Evolutionary conservation across 2,888 invertebrate genomes (phyloP).

Genomic region (Scaptomyza parva): DNA sequence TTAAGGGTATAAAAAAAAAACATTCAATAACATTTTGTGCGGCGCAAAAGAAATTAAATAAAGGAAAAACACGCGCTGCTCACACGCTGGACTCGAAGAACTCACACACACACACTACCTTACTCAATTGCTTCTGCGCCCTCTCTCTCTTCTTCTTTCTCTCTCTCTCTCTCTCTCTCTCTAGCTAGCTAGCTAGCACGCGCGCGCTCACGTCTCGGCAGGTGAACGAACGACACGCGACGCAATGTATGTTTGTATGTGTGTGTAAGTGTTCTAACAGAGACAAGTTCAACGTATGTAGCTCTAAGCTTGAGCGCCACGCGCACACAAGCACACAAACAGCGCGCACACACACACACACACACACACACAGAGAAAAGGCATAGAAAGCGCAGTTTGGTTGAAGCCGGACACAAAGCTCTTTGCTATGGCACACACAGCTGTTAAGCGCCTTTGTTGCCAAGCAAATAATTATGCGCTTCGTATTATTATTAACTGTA

Average conservation of each 20-base stretch:
- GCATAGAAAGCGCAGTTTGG: constrained; percentile 36
- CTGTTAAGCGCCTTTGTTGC: constrained; percentile 67
- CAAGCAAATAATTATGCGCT: constrained; percentile 37
- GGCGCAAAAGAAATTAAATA: constrained; percentile 56
- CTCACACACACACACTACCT: constrained; percentile 13
- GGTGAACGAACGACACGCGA: constrained; percentile 77
- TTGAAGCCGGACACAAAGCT: constrained; percentile 45
- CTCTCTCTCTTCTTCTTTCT: constrained; percentile 1
- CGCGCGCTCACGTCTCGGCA: constrained; percentile 46
- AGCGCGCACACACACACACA: constrained; percentile 24
- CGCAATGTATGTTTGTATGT: constrained; percentile 42
- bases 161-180: constrained; percentile 4
- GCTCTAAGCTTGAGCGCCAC: constrained; percentile 54
- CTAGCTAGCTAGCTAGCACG: constrained; percentile 6
- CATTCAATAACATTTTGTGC: constrained; percentile 51
- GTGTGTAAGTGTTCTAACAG: constrained; percentile 46
- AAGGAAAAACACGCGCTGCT: constrained; percentile 56
- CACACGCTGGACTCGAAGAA: constrained; percentile 41
- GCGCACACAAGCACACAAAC: constrained; percentile 43
- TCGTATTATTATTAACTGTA: constrained; percentile 48
- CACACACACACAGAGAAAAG: constrained; percentile 1
- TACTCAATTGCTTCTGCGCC: constrained; percentile 9
- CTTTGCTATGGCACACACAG: constrained; percentile 47
- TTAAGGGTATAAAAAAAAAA: too few species aligned
- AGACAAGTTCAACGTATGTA: constrained; percentile 48